Conservation (phyloP, 2,888 invertebrate genomes). For the Hirudinaria manillensis region DNA sequence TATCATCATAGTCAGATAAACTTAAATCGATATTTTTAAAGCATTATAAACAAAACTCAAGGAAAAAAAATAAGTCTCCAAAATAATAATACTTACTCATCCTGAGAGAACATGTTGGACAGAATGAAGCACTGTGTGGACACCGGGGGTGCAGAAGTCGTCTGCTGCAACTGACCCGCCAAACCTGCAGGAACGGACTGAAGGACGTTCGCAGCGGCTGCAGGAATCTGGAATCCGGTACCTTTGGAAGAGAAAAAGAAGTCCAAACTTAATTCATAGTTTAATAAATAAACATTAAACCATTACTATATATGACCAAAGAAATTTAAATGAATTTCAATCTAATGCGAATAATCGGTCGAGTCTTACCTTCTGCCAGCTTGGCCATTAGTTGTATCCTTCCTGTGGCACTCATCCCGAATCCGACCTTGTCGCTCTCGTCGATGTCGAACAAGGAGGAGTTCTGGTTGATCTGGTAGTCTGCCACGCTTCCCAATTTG, state of each 20-base stretch:
- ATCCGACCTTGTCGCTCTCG: constrained; percentile 85
- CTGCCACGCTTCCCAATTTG: constrained; percentile 72
- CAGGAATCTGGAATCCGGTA: constrained; percentile 74
- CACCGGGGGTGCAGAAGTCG: constrained; percentile 77
- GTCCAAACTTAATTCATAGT: too few relatives aligned
- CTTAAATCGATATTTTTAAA: too few relatives aligned
- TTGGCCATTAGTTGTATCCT: constrained; percentile 95
- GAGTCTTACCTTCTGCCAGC: constrained; percentile 74
- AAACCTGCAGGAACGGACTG: constrained; percentile 20
- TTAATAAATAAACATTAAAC: too few relatives aligned
- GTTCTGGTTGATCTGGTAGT: constrained; percentile 18
- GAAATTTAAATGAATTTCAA: too few relatives aligned
- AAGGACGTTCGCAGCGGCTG: constrained; percentile 85
- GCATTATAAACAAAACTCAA: too few relatives aligned
- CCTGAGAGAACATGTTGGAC: constrained; percentile 97
- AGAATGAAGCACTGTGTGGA: constrained; percentile 99
- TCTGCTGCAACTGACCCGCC: constrained; percentile 33
- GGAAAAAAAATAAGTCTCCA: too few relatives aligned
- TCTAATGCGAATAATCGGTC: not conserved
- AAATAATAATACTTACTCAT: constrained; percentile 62
- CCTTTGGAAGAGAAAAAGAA: constrained; percentile 41
- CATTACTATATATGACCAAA: too few relatives aligned
- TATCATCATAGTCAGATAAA: too few relatives aligned
- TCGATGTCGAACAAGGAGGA: constrained; percentile 72
- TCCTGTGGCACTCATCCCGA: constrained; percentile 93